phyloP scores from a whole-genome alignment of 1,140 invertebrate species.

The Pentalonia nigronervosa region DNA sequence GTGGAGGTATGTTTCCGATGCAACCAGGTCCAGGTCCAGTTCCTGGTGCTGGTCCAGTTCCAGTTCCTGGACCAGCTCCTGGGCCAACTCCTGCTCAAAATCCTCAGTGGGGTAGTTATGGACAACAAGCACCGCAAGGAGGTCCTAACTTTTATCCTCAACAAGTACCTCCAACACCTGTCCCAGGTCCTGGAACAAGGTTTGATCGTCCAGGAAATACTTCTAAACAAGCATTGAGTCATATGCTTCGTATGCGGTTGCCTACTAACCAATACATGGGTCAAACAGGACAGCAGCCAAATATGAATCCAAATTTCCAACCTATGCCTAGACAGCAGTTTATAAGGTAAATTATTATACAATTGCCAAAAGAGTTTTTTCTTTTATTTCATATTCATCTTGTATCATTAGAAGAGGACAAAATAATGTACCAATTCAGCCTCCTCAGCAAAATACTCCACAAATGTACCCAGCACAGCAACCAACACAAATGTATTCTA shows the following conservation, averaged over 20 bases:
- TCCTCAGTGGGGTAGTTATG: slow-evolving; percentile 57
- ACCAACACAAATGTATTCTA: slow-evolving; percentile 61
- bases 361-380: slow-evolving; percentile 7
- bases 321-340: slow-evolving; percentile 67
- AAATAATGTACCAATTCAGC: slow-evolving; percentile 61
- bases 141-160: slow-evolving; percentile 60
- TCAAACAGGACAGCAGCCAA: slow-evolving; percentile 61
- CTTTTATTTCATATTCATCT: not conserved
- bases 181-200: slow-evolving; percentile 67
- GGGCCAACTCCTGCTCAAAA: slow-evolving; percentile 39
- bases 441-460: slow-evolving; percentile 58
- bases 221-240: slow-evolving; percentile 85
- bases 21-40: slow-evolving; percentile 48
- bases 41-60: slow-evolving; percentile 46
- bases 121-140: slow-evolving; percentile 38
- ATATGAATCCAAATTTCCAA: slow-evolving; percentile 63
- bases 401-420: slow-evolving; percentile 64
- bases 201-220: slow-evolving; percentile 76
- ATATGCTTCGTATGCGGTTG: slow-evolving; percentile 79
- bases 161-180: slow-evolving; percentile 61
- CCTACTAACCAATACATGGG: slow-evolving; percentile 67
- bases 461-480: slow-evolving; percentile 60
- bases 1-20: slow-evolving; percentile 51
- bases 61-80: slow-evolving; percentile 37
- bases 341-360: slow-evolving; percentile 63